Conservation (phyloP, 1,140 invertebrate genomes). For the Micrasema longulum region DNA sequence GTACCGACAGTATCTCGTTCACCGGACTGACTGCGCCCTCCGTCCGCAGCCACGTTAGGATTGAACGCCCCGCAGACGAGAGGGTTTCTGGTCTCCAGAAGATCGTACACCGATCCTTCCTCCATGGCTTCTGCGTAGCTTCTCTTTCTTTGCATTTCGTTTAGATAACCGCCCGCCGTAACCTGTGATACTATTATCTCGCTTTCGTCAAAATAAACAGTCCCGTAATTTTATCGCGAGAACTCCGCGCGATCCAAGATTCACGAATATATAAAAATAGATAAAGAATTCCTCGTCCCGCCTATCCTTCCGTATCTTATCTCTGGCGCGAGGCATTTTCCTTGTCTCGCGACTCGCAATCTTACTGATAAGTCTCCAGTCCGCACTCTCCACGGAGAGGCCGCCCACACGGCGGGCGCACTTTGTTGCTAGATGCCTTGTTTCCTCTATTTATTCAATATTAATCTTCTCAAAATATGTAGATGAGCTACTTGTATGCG, state of each 20-base stretch:
- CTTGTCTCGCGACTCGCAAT: not conserved
- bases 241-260: conserved; percentile 5
- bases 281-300: conserved; percentile 10
- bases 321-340: conserved; percentile 32
- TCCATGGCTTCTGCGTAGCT: conserved; percentile 50
- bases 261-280: conserved; percentile 25
- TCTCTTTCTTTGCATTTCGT: conserved; percentile 48
- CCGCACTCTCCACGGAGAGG: not conserved
- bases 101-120: conserved; percentile 34
- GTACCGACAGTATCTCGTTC: not conserved
- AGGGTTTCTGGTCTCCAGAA: not conserved
- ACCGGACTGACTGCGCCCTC: too few relatives aligned
- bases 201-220: conserved; percentile 19
- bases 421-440: conserved; percentile 3
- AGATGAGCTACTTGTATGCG: conserved; percentile 11
- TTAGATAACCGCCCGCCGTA: conserved; percentile 27
- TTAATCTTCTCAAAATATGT: conserved; percentile 31
- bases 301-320: conserved; percentile 38
- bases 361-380: conserved; percentile 1
- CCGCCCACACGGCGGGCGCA: not conserved
- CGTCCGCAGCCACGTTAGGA: not conserved
- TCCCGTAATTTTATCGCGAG: conserved; percentile 3
- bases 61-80: conserved; percentile 2
- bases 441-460: conserved; percentile 35
- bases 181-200: conserved; percentile 35